These are phyloP conservation scores for Amblyornis subalaris DNA, from an alignment of 2,113 vertebrate species.

Conservation along the genomic window DNA sequence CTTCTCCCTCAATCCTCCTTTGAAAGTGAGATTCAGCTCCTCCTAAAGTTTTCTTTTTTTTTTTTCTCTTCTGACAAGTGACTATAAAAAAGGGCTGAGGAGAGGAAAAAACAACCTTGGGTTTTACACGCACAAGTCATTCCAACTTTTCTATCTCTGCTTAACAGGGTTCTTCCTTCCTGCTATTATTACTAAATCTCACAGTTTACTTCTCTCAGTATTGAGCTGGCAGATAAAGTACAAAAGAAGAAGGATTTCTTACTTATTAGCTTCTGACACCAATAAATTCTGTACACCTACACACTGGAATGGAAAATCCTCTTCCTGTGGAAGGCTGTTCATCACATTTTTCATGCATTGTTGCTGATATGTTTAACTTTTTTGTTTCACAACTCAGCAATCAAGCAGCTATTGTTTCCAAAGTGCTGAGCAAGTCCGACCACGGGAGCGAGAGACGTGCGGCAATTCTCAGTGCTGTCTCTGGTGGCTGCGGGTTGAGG, in stretches of 20 bases:
- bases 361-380: conserved; percentile 24
- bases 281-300: neutral
- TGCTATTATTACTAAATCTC: conserved; percentile 36
- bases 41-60: neutral
- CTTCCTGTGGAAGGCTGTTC: neutral
- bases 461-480: neutral
- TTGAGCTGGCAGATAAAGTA: neutral
- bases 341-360: conserved; percentile 49
- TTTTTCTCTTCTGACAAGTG: neutral
- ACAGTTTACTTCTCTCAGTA: neutral
- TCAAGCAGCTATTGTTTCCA: conserved; percentile 50
- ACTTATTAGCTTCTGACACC: neutral
- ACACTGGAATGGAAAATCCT: neutral
- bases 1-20: neutral
- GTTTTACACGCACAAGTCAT: neutral
- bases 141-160: conserved; percentile 9
- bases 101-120: conserved; percentile 2
- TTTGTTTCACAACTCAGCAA: conserved; percentile 28
- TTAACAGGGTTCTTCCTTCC: conserved; percentile 57
- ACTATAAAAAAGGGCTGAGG: neutral
- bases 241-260: conserved; percentile 13
- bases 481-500: neutral
- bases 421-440: conserved; percentile 30
- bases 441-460: neutral
- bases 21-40: neutral